Base-by-base conservation (phyloP, 2,113 vertebrate species). In the Myotis lucifugus region DNA sequence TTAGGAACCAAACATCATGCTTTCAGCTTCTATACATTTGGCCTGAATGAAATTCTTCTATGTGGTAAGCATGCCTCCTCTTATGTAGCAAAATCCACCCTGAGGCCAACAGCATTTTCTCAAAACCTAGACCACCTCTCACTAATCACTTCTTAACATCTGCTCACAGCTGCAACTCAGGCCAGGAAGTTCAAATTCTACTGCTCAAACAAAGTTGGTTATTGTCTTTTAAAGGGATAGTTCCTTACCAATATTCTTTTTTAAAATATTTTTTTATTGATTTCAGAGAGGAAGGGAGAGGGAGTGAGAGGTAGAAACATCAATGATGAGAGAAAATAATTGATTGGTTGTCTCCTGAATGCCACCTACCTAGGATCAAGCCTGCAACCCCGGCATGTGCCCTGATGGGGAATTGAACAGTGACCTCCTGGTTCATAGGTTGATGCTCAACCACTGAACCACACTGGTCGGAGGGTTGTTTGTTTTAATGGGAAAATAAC, bases 101-200 rank as follows among this genome's bases (percentile, higher is more conserved):
- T 46, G 18, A 94, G 46, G 66, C 70, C 21, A 70, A 91, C 69
- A 48, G 48, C 37, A 86, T 95, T 96, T 97, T 89, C 86, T 95
- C 37, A 82, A 69, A 84, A 27, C 54, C 67, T 48, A 94, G 3
- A 64, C 3, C 23, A 50, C 17, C 14, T 27, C 13, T 23, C 32
- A 86, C 27, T 78, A 66, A 77, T 89, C 54, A 94, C 46, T 90
- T 85, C 61, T 46, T 91, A 91, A 87, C 8, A 82, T 88, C 56
- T 72, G 46, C 32, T 93, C 52, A 89, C 34, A 74, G n/a, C 5
- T 88, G n/a, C 50, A 94, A 66, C n/a, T 83, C 70, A 69, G 59
- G 56, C 13, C n/a, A 85, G n/a, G 25, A 81, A 91, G 48, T 69
- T 72, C n/a, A 77, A 34, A 85, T 93, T 89, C 79, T 91, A 82